Conservation (phyloP, 2,797 vertebrate genomes). For the Esox lucius region DNA sequence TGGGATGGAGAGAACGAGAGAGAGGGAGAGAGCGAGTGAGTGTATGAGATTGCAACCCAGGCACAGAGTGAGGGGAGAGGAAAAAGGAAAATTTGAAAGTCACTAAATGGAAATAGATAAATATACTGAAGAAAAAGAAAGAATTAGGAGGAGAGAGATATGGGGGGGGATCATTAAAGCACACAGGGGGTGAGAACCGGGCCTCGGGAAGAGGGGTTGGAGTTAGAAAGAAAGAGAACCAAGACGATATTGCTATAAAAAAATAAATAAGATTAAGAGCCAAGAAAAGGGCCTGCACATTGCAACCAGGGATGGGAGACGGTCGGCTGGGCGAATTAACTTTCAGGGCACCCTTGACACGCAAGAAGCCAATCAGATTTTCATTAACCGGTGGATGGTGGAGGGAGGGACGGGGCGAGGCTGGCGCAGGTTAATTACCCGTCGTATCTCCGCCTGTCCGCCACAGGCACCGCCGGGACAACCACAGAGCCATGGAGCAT, state of each 20-base stretch:
- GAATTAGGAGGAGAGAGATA: neutral
- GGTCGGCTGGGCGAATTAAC: conserved; percentile 75
- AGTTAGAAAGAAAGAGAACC: conserved; percentile 18
- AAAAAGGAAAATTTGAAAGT: neutral
- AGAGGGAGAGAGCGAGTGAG: no score
- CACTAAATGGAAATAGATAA: neutral
- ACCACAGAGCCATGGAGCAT: conserved; percentile 47
- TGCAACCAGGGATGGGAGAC: conserved; percentile 60
- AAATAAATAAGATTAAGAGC: conserved; percentile 29
- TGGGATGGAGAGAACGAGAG: neutral
- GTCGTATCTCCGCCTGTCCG: conserved; percentile 65
- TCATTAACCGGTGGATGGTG: conserved; percentile 80
- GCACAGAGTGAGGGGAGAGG: neutral
- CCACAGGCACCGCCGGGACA: conserved; percentile 53
- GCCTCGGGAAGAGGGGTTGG: conserved; percentile 31
- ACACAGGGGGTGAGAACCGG: conserved; percentile 14
- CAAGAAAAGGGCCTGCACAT: conserved; percentile 42
- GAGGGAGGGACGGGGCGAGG: conserved; percentile 66
- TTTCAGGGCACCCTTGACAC: conserved; percentile 82
- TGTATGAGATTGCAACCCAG: no score
- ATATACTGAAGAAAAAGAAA: neutral
- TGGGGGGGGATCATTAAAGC: conserved; percentile 13
- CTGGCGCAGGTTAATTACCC: conserved; percentile 82
- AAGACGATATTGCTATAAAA: neutral
- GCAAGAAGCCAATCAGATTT: conserved; percentile 82